Evolutionary conservation across 2,888 invertebrate species (phyloP).

Genomic region (Colletes collaris): DNA sequence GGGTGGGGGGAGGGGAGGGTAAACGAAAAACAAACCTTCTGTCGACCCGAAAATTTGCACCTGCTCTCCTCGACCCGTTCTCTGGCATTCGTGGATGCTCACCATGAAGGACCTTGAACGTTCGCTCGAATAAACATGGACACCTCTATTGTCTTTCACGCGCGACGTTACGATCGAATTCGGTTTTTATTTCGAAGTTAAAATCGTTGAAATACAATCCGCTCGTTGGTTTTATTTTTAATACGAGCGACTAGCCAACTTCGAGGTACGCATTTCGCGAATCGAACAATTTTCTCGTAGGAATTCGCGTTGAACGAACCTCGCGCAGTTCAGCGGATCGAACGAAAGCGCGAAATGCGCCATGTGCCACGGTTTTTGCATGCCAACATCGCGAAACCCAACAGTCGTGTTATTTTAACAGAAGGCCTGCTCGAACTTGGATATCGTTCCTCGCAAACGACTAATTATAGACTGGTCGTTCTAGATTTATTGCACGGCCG

Average conservation of each 20-base stretch:
- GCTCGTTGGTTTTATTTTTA: too few species aligned
- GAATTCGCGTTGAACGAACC: constrained; percentile 24
- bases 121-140: neutral
- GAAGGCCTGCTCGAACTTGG: constrained; percentile 36
- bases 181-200: neutral
- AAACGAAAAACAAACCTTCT: constrained; percentile 35
- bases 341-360: constrained; percentile 23
- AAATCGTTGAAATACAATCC: neutral
- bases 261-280: too few species aligned
- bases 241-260: too few species aligned
- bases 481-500: constrained; percentile 20
- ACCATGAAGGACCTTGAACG: neutral
- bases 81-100: too few species aligned
- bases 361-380: constrained; percentile 53
- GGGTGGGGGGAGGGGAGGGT: constrained; percentile 17
- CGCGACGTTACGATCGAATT: neutral
- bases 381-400: constrained; percentile 40
- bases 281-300: constrained; percentile 4
- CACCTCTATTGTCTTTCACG: neutral
- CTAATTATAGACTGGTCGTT: constrained; percentile 47
- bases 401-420: constrained; percentile 56
- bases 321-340: constrained; percentile 3
- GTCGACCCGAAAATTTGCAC: constrained; percentile 42
- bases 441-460: constrained; percentile 24
- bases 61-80: constrained; percentile 11